A percentile compares a stretch with the other conserved stretches of the same genome.
These are phyloP conservation scores for Cheilosia urbana DNA, from an alignment of 2,888 invertebrate genomes.

Conservation along the genomic window DNA sequence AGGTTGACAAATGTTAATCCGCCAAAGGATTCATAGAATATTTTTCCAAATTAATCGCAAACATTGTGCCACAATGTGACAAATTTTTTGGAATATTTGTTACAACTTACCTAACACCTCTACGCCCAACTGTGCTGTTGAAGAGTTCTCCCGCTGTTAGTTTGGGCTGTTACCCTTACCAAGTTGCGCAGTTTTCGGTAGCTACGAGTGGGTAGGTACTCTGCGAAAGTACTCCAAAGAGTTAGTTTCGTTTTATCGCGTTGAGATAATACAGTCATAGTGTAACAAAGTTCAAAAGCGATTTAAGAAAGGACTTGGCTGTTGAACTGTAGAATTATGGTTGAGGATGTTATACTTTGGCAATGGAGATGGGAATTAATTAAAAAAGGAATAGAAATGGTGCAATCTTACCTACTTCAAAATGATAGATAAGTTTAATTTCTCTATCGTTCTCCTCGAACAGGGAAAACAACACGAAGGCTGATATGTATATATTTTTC, in stretches of 20 bases:
- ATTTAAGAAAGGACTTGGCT: too few species aligned
- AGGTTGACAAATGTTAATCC: slow-evolving; percentile 62
- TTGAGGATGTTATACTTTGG: too few species aligned
- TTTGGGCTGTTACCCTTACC: slow-evolving; percentile 27
- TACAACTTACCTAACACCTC: background rate
- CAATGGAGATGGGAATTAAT: too few species aligned
- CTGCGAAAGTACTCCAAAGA: slow-evolving; percentile 2
- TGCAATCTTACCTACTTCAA: too few species aligned
- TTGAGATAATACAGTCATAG: slow-evolving; percentile 15
- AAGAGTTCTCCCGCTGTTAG: background rate
- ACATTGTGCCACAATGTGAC: slow-evolving; percentile 44
- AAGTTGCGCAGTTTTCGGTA: background rate
- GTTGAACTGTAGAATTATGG: too few species aligned
- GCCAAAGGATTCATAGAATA: slow-evolving; percentile 53
- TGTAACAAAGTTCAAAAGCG: background rate
- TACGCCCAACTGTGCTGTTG: background rate
- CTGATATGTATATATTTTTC: too few species aligned
- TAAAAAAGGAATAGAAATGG: too few species aligned
- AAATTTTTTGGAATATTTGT: slow-evolving; percentile 27
- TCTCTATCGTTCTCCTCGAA: too few species aligned
- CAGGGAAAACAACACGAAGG: too few species aligned
- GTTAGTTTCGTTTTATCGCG: slow-evolving; percentile 33
- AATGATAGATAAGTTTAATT: too few species aligned
- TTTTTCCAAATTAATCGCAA: slow-evolving; percentile 53
- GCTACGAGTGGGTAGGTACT: too few species aligned